These are phyloP conservation scores for Cephus spinipes DNA, from an alignment of 2,888 invertebrate species.

Conservation along the genomic window DNA sequence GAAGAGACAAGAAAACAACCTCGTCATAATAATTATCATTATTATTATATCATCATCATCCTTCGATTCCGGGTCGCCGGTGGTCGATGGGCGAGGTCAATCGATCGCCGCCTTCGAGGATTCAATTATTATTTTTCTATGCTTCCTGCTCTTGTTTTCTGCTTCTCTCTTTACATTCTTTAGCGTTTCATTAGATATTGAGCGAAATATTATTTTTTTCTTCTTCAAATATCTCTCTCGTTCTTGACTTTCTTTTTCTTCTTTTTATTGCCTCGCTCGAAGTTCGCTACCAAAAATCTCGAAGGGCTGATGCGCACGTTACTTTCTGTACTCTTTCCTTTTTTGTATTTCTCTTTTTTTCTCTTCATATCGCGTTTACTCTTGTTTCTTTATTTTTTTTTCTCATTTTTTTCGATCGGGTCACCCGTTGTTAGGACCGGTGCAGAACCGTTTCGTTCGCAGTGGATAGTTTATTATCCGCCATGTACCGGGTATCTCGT, in stretches of 20 bases:
- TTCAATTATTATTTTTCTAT: not conserved
- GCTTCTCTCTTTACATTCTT: not conserved
- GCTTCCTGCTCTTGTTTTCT: not conserved
- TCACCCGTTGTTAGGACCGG: constrained; percentile 46
- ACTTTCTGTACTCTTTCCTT: constrained; percentile 22
- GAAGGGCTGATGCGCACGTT: not conserved
- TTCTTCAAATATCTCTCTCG: not conserved
- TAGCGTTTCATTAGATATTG: not conserved
- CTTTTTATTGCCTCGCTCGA: not conserved
- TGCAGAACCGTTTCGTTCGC: constrained; percentile 54
- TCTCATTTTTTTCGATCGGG: constrained; percentile 17
- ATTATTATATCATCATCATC: not conserved
- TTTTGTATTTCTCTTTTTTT: not conserved
- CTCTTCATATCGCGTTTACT: not conserved
- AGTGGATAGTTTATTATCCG: constrained; percentile 63
- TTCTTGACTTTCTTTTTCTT: not conserved
- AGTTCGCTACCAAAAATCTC: not conserved
- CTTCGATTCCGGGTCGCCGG: not conserved
- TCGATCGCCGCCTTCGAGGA: not conserved
- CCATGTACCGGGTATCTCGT: constrained; percentile 60
- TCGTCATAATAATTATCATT: not conserved
- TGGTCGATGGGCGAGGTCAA: not conserved
- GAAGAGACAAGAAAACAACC: not conserved
- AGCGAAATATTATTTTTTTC: not conserved
- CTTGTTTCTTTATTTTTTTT: constrained; percentile 11